Base-by-base conservation (phyloP, 2,888 invertebrate species). In the Stegophylla sp. region DNA sequence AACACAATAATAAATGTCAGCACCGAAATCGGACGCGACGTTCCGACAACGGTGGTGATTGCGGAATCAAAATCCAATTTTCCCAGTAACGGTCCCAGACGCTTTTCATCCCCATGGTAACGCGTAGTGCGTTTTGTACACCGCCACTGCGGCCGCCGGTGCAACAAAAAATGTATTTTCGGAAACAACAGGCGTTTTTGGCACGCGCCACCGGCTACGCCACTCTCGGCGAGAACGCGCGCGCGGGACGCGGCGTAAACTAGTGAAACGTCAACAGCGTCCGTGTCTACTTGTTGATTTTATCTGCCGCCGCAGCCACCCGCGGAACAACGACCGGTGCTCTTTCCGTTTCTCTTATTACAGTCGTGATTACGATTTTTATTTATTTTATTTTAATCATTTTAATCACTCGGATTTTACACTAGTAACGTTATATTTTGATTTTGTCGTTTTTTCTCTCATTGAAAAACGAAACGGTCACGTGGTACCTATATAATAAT, bases 101-200 rank as follows among this genome's bases (percentile, higher is more conserved):
- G 75, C 75, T 66, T 76, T 66, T 43, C 66, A 43, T 76, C 75
- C 64, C 75, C 75, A 64, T 51, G 75, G 53, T 41, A 53, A 76
- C 64, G 53, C 26, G 75, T 66, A 64, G 43, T 43, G 75, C 75
- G 75, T 76, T 66, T 66, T 66, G n/a, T 76, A 66, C 53, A n/a
- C 15, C 43, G n/a, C 34, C n/a, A n/a, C n/a, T n/a, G 34, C 34
- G n/a, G 53, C 43, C 53, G n/a, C 9, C 43, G n/a, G 15, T n/a
- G 53, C 53, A 76, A 66, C 64, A 76, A 43, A 76, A 76, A 76
- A 53, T 26, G 75, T 64, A 66, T 76, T 76, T 76, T 66, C 75
- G 53, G 75, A 53, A 76, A 76, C 75, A 76, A 76, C 75, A 76
- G 75, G 75, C 75, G 75, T 76, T 76, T 76, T 76, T 76, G 75